Conservation (phyloP, 2,797 vertebrate genomes). For the Decapterus maruadsi region DNA sequence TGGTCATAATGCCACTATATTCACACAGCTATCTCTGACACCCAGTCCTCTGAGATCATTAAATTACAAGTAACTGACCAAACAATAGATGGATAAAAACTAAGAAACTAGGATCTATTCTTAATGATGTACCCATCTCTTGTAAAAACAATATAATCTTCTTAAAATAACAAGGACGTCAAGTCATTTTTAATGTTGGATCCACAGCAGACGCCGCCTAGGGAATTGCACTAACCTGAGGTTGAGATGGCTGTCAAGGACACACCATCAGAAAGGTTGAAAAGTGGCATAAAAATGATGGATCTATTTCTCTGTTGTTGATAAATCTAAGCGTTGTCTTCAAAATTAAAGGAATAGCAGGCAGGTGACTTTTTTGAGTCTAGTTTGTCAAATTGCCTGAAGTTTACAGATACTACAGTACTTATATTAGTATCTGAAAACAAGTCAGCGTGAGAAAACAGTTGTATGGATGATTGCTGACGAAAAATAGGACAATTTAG, state of each 20-base stretch:
- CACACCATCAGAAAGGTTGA: conserved; percentile 34
- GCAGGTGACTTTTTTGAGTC: not conserved
- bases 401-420: too few relatives aligned
- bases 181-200: conserved; percentile 38
- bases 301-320: conserved; percentile 1
- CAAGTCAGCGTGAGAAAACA: not conserved
- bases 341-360: not conserved
- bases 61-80: not conserved
- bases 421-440: not conserved
- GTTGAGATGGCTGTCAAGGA: conserved; percentile 27
- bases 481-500: too few relatives aligned
- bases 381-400: not conserved
- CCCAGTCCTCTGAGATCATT: not conserved
- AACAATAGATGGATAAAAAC: not conserved
- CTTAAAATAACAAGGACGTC: conserved; percentile 35
- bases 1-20: not conserved
- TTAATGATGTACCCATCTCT: conserved; percentile 25
- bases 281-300: conserved; percentile 55
- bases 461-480: too few relatives aligned
- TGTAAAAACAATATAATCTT: conserved; percentile 30
- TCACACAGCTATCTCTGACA: conserved; percentile 6
- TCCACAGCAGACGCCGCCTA: conserved; percentile 12
- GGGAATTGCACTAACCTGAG: conserved; percentile 50
- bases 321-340: conserved; percentile 20
- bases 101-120: not conserved